Percentiles rank a stretch among this genome's conserved stretches.
Conservation (phyloP, 1,140 invertebrate species). For the Streblospio benedicti region DNA sequence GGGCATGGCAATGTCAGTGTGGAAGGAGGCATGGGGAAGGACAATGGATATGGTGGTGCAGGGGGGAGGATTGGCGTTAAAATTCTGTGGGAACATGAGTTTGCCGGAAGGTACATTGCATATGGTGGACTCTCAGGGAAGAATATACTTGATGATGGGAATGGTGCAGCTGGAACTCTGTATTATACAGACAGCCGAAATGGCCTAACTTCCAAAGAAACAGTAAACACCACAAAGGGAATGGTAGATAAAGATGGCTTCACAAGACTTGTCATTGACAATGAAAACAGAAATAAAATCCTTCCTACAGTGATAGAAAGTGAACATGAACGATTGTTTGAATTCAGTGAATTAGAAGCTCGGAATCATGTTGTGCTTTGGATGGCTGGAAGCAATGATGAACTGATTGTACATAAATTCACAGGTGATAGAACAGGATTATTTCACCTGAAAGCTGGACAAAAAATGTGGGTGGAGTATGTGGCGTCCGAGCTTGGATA, state of each 20-base stretch:
- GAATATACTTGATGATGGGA: slow-evolving; percentile 11
- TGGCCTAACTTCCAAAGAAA: slow-evolving; percentile 20
- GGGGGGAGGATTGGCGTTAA: slow-evolving; percentile 30
- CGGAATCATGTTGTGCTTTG: slow-evolving; percentile 28
- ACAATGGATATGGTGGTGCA: slow-evolving; percentile 25
- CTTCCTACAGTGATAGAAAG: slow-evolving; percentile 27
- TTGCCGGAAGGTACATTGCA: slow-evolving; percentile 23
- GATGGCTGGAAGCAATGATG: slow-evolving; percentile 24
- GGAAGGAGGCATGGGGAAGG: slow-evolving; percentile 24
- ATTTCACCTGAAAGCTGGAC: slow-evolving; percentile 25
- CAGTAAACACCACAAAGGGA: slow-evolving; percentile 21
- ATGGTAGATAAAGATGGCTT: slow-evolving; percentile 21
- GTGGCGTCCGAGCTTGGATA: slow-evolving; percentile 30
- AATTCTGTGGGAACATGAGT: slow-evolving; percentile 26
- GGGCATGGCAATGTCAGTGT: slow-evolving; percentile 27
- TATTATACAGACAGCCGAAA: slow-evolving; percentile 26
- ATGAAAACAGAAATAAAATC: slow-evolving; percentile 30
- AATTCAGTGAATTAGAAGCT: slow-evolving; percentile 29
- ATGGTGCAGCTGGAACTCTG: slow-evolving; percentile 30
- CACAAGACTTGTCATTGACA: slow-evolving; percentile 28
- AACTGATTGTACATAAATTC: slow-evolving; percentile 33
- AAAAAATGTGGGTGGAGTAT: slow-evolving; percentile 30
- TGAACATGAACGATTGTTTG: slow-evolving; percentile 19
- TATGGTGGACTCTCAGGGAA: slow-evolving; percentile 22
- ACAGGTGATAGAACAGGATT: slow-evolving; percentile 31